Evolutionary conservation across 1,140 invertebrate species (phyloP), one percentile per base, ranked within the genome.

Genomic region (Caligus rogercresseyi): DNA sequence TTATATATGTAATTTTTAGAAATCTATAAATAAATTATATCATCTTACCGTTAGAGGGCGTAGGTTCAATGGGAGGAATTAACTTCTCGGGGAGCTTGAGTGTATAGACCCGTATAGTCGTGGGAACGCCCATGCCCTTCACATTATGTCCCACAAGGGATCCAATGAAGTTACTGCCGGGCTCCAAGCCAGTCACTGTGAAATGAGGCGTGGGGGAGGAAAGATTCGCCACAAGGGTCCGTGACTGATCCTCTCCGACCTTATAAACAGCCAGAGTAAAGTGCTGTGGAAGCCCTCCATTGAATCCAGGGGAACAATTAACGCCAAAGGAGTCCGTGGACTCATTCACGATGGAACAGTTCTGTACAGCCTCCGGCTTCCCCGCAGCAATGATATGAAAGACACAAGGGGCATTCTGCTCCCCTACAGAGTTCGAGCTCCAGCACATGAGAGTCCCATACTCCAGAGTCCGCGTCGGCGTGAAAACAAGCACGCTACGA

Each of bases 391-490:
- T 78, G 54, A 85, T 75, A 54, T 81, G 81, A 72, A 83, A 84
- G 16, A 81, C 74, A 72, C 83, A 85, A 1, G 83, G 80, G 18
- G 78, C 75, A 16, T 72, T 71, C 69, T 84, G 82, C 55, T 79
- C 77, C 7, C 83, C 83, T 1, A 82, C 80, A 1, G 78, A 73
- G 70, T 85, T 85, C 63, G 75, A 79, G 14, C 66, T 69, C 67
- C 69, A 74, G 68, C 83, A 85, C 2, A 80, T 74, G 3, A 85
- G 74, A 0, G 78, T 80, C 14, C 83, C 83, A 65, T 84, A 85
- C 70, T 85, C 83, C 65, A 79, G 75, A 69, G 87, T 85, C 0
- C 79, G 83, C 19, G 85, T 79, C 1, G 88, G 88, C 1, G 79
- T 83, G 71, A 87, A 90, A 2, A 80, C 83, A 25, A 90, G 75